Percentiles rank a stretch among this genome's conserved stretches.
Evolutionary conservation across 2,113 vertebrate genomes (phyloP).

Genomic region (Coryphaenoides rupestris): DNA sequence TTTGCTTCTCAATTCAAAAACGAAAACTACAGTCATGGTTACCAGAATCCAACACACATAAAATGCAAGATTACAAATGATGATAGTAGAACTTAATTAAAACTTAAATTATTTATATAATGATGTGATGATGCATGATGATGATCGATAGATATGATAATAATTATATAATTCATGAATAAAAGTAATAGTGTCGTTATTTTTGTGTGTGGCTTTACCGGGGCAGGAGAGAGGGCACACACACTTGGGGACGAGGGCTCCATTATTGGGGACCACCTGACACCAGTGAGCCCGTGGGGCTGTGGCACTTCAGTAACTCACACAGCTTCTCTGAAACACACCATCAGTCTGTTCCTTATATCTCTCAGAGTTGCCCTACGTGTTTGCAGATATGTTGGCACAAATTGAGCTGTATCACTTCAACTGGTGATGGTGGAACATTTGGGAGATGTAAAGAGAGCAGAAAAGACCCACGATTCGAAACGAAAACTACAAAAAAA

Average conservation of each 20-base stretch:
- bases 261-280: constrained; percentile 59
- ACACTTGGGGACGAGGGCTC: constrained; percentile 62
- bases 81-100: too few species aligned
- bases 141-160: too few species aligned
- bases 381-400: neutral
- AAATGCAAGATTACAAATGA: too few species aligned
- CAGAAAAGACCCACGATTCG: too few species aligned
- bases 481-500: too few species aligned
- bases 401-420: neutral
- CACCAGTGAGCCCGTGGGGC: constrained; percentile 73
- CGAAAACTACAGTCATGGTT: too few species aligned
- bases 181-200: too few species aligned
- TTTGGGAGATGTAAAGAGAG: neutral
- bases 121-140: too few species aligned
- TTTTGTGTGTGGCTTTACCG: constrained; percentile 43
- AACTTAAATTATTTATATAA: too few species aligned
- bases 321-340: constrained; percentile 64
- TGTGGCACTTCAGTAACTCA: constrained; percentile 67
- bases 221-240: constrained; percentile 71
- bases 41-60: too few species aligned
- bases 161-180: too few species aligned
- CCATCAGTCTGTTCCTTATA: neutral
- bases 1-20: too few species aligned
- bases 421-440: neutral
- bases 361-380: neutral